Percentiles rank a stretch among this genome's conserved stretches.
Conservation (phyloP, 92 coral and sea anemone genomes). For the Epizoanthus scotinus region DNA sequence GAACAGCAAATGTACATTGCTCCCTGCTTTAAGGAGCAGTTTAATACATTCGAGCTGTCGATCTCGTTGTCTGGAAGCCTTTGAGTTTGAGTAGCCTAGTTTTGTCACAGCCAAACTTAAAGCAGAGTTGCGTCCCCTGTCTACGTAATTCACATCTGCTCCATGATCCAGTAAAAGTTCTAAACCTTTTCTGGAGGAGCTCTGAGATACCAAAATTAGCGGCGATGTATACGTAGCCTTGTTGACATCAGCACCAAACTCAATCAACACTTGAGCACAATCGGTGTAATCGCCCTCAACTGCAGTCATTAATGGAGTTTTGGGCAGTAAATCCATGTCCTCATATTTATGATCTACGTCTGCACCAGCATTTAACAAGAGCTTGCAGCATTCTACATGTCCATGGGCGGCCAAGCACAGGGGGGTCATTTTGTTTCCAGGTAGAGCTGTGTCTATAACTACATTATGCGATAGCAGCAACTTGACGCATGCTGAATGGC, state of each 20-base stretch:
- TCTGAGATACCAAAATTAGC: constrained; percentile 69
- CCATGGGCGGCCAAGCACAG: constrained; percentile 72
- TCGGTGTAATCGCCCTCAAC: constrained; percentile 59
- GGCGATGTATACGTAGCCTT: constrained; percentile 74
- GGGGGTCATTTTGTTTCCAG: constrained; percentile 64
- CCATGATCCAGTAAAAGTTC: constrained; percentile 66
- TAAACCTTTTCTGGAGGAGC: constrained; percentile 47
- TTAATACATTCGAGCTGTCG: too few species aligned
- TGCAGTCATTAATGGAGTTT: constrained; percentile 77
- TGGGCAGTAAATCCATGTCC: constrained; percentile 60
- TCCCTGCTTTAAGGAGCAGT: too few species aligned
- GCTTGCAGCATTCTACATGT: constrained; percentile 62
- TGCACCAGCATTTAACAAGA: constrained; percentile 67
- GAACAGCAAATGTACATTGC: too few species aligned
- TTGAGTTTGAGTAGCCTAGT: constrained; percentile 43
- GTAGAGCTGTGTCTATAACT: constrained; percentile 44
- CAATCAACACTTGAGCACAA: constrained; percentile 65
- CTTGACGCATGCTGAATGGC: constrained; percentile 65
- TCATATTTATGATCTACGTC: constrained; percentile 72
- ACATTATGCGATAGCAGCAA: constrained; percentile 57
- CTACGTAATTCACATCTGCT: constrained; percentile 70
- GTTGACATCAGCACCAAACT: constrained; percentile 71
- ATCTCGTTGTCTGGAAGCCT: constrained; percentile 19
- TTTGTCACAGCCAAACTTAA: constrained; percentile 60
- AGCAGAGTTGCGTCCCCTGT: constrained; percentile 74